A percentile compares a stretch with the other conserved stretches of the same genome.
Conservation (phyloP, 2,888 invertebrate genomes). For the Oscheius sp. region DNA sequence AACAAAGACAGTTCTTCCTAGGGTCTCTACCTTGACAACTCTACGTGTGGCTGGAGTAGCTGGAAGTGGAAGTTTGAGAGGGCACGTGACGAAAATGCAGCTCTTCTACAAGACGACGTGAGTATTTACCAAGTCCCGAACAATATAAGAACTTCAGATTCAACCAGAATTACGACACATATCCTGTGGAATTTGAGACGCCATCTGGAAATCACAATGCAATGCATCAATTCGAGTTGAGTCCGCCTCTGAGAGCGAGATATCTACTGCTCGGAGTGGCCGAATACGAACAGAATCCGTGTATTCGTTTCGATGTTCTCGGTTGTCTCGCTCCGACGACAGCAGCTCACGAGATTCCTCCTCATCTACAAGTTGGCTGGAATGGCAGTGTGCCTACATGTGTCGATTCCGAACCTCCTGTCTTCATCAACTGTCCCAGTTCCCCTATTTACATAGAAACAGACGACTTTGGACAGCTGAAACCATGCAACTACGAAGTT, state of each 20-base stretch:
- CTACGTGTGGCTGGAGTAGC: conserved; percentile 72
- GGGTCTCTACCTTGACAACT: conserved; percentile 81
- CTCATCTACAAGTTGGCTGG: conserved; percentile 73
- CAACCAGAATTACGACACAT: conserved; percentile 92
- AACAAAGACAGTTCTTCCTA: conserved; percentile 14
- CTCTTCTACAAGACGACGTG: conserved; percentile 92
- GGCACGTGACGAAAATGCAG: conserved; percentile 92
- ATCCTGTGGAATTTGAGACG: conserved; percentile 84
- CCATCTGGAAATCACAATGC: conserved; percentile 85
- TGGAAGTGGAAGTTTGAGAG: conserved; percentile 75
- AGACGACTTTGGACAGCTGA: conserved; percentile 85
- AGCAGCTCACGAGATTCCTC: conserved; percentile 66
- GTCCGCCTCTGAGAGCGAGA: conserved; percentile 91
- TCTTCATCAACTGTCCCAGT: conserved; percentile 94
- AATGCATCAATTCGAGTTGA: conserved; percentile 92
- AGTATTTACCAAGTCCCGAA: no score
- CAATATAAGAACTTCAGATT: conserved; percentile 75
- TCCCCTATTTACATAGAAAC: conserved; percentile 86
- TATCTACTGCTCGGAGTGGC: conserved; percentile 94
- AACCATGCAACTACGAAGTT: conserved; percentile 91
- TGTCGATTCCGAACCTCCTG: conserved; percentile 90
- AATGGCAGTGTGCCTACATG: conserved; percentile 72
- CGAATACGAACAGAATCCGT: conserved; percentile 95
- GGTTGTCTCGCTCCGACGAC: conserved; percentile 82
- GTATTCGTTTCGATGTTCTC: conserved; percentile 93